Conservation (phyloP, 2,888 invertebrate species). For the Chloroclystis v-ata region DNA sequence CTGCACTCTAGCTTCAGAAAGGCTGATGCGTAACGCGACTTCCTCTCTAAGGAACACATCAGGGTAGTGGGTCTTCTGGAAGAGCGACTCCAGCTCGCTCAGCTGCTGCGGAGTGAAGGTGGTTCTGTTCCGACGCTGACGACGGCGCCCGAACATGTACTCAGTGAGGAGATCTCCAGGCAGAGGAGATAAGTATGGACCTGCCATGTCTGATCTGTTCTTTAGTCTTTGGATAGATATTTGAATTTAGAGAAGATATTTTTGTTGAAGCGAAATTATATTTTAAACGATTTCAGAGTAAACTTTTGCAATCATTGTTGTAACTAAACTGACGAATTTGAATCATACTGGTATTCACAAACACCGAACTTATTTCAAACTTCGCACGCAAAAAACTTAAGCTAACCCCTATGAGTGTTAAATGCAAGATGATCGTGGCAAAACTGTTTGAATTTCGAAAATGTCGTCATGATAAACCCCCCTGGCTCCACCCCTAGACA, state of each 20-base stretch:
- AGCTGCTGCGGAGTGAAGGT: constrained; percentile 96
- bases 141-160: constrained; percentile 93
- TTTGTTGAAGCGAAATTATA: too few species aligned
- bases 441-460: constrained; percentile 64
- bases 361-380: constrained; percentile 37
- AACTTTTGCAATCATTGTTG: too few species aligned
- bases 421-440: constrained; percentile 42
- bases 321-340: too few species aligned
- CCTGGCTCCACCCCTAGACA: constrained; percentile 65
- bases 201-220: constrained; percentile 82
- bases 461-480: constrained; percentile 61
- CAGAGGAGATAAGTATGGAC: constrained; percentile 90
- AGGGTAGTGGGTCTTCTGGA: constrained; percentile 96
- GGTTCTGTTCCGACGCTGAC: constrained; percentile 93
- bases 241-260: background rate
- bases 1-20: constrained; percentile 96
- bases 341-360: too few species aligned
- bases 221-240: background rate
- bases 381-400: constrained; percentile 38
- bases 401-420: constrained; percentile 35
- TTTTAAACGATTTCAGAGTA: too few species aligned
- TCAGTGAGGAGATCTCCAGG: constrained; percentile 93
- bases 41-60: constrained; percentile 94
- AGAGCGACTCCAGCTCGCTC: constrained; percentile 92
- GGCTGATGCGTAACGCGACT: constrained; percentile 91